Evolutionary conservation across 2,888 invertebrate species (phyloP), one percentile per base, ranked within the genome.

Genomic region (Anagyrus pseudococci): DNA sequence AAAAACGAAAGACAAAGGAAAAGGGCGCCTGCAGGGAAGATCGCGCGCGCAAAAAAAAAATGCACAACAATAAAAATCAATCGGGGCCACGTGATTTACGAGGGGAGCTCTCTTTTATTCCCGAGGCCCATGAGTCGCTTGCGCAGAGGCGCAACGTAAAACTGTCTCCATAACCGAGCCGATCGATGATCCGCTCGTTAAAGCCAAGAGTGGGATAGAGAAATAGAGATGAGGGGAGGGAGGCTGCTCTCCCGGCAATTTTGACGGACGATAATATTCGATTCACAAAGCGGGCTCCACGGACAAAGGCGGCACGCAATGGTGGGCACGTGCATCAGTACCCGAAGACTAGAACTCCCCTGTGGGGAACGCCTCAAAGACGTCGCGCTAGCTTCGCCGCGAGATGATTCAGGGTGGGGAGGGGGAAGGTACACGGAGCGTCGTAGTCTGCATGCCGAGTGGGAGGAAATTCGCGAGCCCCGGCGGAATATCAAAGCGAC

Each of bases 381-480:
- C 15, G 2, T 37, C 3, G 33, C 33, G 33, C 13, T 13, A 10
- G 13, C 8, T 37, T 15, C 2, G 8, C 10, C 4, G 33, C 33
- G 33, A 37, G 8, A n/a, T n/a, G 4, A 37, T 15, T 8, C 8
- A 15, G 3, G 4, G 8, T 37, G 33, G 15, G 10, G 10, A 13
- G 8, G 23, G 4, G 22, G 20, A 20, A n/a, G 25, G 20, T 43
- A 19, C 64, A 64, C 64, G n/a, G n/a, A n/a, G n/a, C n/a, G n/a
- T 65, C 65, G 65, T 61, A 58, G 46, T 26, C 58, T 67, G 67
- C 59, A 68, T 68, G 62, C 52, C 57, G 64, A 68, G 52, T 61
- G 52, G 58, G 48, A 48, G 59, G 54, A 44, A 54, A 58, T 50
- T 58, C 55, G 23, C 25, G 48, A 22, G 7, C 26, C 29, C 59